A percentile compares a stretch with the other conserved stretches of the same genome.
phyloP scores from a whole-genome alignment of 1,140 invertebrate genomes.

The Apis florea region DNA sequence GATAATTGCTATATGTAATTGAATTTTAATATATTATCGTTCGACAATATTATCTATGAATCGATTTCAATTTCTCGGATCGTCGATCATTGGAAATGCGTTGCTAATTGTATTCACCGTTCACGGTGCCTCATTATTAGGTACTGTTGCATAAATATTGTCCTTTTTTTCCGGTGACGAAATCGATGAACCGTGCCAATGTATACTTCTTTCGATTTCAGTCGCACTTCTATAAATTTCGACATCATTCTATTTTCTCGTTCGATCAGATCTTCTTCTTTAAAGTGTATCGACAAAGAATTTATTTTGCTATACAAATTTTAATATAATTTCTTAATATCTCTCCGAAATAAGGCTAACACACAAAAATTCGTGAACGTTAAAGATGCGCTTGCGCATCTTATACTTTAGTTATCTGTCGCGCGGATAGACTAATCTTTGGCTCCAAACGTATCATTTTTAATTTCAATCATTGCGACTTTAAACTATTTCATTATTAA shows the following conservation, averaged over 20 bases:
- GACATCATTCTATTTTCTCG: neutral
- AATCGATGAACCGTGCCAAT: slow-evolving; percentile 8
- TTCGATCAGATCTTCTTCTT: neutral
- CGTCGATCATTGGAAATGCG: slow-evolving; percentile 10
- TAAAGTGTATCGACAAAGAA: neutral
- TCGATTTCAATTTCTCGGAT: slow-evolving; percentile 17
- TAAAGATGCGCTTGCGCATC: neutral
- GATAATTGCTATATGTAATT: neutral
- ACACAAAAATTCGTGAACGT: neutral
- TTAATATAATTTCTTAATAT: neutral
- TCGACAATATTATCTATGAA: neutral
- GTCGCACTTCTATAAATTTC: neutral
- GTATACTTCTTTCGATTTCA: slow-evolving; percentile 7
- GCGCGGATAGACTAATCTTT: neutral
- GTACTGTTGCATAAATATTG: neutral
- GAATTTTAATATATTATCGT: neutral
- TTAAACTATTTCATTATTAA: neutral
- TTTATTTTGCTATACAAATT: neutral
- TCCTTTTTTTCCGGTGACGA: neutral
- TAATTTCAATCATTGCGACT: neutral
- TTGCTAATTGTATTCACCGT: neutral
- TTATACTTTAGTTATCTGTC: neutral
- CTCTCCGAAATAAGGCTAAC: neutral
- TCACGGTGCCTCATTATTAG: neutral
- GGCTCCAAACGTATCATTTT: neutral